Conservation (phyloP, 2,888 invertebrate genomes). For the Dendrolimus houi region DNA sequence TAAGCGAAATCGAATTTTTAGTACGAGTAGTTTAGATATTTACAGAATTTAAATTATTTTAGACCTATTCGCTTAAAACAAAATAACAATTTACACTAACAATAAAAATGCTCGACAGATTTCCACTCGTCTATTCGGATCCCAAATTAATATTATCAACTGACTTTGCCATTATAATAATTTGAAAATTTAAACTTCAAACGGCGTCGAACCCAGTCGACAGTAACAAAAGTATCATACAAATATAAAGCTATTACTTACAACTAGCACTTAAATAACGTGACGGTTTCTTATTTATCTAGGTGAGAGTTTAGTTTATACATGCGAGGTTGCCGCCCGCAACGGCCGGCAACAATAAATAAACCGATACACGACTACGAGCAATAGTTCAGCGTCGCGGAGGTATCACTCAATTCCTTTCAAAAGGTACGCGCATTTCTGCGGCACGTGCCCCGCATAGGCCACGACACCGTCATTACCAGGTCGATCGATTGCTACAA, state of each 20-base stretch:
- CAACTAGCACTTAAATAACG: conserved; percentile 55
- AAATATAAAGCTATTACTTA: conserved; percentile 61
- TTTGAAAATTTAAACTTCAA: conserved; percentile 71
- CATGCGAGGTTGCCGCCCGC: neutral
- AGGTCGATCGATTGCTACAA: conserved; percentile 52
- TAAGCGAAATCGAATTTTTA: conserved; percentile 64
- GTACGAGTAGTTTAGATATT: conserved; percentile 66
- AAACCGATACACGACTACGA: conserved; percentile 42
- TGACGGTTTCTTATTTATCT: conserved; percentile 50
- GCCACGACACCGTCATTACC: conserved; percentile 23
- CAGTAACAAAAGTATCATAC: conserved; percentile 73
- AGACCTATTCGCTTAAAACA: conserved; percentile 71
- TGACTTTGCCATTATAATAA: conserved; percentile 62
- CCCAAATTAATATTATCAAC: conserved; percentile 64
- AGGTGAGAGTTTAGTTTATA: conserved; percentile 36
- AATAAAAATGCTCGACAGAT: conserved; percentile 74
- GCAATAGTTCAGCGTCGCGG: conserved; percentile 49
- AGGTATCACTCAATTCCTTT: conserved; percentile 66
- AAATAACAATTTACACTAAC: conserved; percentile 76
- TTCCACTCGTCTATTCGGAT: conserved; percentile 64
- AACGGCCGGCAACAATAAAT: conserved; percentile 20
- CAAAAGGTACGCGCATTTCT: conserved; percentile 8
- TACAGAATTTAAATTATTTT: conserved; percentile 71
- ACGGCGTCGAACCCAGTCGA: conserved; percentile 70
- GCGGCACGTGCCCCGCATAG: neutral